These are phyloP conservation scores for Caenorhabditis inopinata DNA, from an alignment of 1,140 invertebrate genomes.

Conservation along the genomic window DNA sequence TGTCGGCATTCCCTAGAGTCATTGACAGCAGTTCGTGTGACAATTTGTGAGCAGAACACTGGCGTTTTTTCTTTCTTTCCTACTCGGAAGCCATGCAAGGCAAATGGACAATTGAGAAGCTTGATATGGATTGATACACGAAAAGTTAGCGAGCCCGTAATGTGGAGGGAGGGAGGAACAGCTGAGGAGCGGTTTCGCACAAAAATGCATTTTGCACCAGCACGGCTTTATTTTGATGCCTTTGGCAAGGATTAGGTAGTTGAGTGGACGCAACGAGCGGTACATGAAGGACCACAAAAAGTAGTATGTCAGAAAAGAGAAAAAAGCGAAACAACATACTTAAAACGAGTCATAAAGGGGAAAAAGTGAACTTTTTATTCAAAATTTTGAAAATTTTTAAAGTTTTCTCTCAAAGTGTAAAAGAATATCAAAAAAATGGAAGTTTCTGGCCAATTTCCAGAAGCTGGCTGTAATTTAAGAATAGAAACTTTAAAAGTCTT, in stretches of 20 bases:
- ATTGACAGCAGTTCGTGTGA: background rate
- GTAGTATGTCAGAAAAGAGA: constrained; percentile 26
- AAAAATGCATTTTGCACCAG: background rate
- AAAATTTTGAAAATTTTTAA: background rate
- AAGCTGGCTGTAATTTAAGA: no score
- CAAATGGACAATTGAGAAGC: background rate
- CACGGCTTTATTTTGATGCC: constrained; percentile 27
- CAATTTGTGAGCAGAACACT: constrained; percentile 31
- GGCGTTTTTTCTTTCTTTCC: background rate
- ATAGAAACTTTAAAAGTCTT: no score
- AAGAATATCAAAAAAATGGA: no score
- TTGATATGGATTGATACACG: background rate
- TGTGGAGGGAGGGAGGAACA: background rate
- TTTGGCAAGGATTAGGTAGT: constrained; percentile 14
- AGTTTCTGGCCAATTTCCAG: no score
- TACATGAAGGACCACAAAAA: constrained; percentile 18
- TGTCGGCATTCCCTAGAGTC: constrained; percentile 6
- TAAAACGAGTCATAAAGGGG: background rate
- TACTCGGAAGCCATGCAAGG: background rate
- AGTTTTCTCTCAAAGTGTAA: no score
- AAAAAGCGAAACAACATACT: constrained; percentile 6
- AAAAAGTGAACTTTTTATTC: background rate
- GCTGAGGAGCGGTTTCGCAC: background rate
- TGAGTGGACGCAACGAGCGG: background rate
- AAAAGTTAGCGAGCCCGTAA: background rate